Percentiles rank a stretch among this genome's conserved stretches.
phyloP scores from a whole-genome alignment of 2,113 vertebrate genomes.

The Alligator mississippiensis region DNA sequence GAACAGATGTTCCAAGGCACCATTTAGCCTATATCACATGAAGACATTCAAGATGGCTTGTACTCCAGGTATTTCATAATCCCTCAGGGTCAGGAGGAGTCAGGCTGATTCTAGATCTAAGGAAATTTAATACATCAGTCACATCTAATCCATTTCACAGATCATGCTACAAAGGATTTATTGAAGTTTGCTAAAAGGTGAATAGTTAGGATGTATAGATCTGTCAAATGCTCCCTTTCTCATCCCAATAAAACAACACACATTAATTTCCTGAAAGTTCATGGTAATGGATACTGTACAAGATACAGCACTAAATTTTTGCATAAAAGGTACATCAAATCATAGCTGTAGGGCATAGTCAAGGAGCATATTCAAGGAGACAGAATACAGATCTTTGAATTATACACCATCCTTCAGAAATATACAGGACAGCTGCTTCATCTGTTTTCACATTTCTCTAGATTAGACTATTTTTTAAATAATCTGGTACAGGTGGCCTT shows the following conservation, averaged over 20 bases:
- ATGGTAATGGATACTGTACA: neutral
- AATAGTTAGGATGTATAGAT: neutral
- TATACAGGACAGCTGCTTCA: rapidly evolving
- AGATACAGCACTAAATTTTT: neutral
- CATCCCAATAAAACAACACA: neutral
- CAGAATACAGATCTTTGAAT: neutral
- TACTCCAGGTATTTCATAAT: neutral
- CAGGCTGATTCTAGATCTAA: slow-evolving; percentile 15
- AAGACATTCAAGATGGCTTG: neutral
- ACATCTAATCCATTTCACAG: neutral
- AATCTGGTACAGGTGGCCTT: rapidly evolving
- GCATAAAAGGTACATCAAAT: neutral
- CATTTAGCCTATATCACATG: neutral
- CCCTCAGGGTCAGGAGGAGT: neutral
- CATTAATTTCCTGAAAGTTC: neutral
- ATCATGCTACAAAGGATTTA: neutral
- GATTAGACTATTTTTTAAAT: neutral
- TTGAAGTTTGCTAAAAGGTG: neutral
- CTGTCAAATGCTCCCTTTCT: neutral
- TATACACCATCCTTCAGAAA: rapidly evolving
- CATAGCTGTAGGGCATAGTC: neutral
- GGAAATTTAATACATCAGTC: neutral
- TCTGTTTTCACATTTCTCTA: neutral
- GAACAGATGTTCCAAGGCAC: slow-evolving; percentile 14
- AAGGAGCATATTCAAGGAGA: neutral